phyloP scores from a whole-genome alignment of 2,888 invertebrate genomes.

The Acronicta alni region DNA sequence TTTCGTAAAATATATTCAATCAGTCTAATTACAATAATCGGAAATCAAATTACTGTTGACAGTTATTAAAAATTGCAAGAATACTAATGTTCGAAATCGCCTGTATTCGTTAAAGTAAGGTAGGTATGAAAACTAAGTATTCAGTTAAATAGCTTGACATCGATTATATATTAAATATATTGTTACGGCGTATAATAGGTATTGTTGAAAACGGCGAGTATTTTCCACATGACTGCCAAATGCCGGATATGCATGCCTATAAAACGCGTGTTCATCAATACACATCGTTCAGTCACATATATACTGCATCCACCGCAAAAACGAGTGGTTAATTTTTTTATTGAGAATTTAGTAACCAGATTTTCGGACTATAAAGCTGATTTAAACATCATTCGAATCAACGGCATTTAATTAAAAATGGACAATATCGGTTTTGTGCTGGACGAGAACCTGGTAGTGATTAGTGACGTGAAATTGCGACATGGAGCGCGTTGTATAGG shows the following conservation, averaged over 20 bases:
- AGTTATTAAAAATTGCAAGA: too few species aligned
- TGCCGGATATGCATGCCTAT: slow-evolving; percentile 61
- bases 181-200: slow-evolving; percentile 41
- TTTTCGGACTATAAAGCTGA: neutral
- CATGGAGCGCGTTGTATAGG: slow-evolving; percentile 48
- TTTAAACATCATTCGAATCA: neutral
- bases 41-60: too few species aligned
- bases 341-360: neutral
- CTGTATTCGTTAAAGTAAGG: too few species aligned
- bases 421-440: slow-evolving; percentile 77
- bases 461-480: slow-evolving; percentile 43
- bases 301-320: slow-evolving; percentile 1
- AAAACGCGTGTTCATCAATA: slow-evolving; percentile 52
- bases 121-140: neutral
- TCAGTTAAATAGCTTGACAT: slow-evolving; percentile 22
- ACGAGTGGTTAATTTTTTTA: neutral
- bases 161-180: slow-evolving; percentile 7
- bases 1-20: too few species aligned
- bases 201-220: slow-evolving; percentile 42
- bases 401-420: slow-evolving; percentile 57
- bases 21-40: too few species aligned
- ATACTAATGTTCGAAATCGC: too few species aligned
- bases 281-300: slow-evolving; percentile 52
- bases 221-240: slow-evolving; percentile 67
- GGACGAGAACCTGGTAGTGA: slow-evolving; percentile 66